Conservation (phyloP, 2,888 invertebrate species). For the Hyposoter didymator region DNA sequence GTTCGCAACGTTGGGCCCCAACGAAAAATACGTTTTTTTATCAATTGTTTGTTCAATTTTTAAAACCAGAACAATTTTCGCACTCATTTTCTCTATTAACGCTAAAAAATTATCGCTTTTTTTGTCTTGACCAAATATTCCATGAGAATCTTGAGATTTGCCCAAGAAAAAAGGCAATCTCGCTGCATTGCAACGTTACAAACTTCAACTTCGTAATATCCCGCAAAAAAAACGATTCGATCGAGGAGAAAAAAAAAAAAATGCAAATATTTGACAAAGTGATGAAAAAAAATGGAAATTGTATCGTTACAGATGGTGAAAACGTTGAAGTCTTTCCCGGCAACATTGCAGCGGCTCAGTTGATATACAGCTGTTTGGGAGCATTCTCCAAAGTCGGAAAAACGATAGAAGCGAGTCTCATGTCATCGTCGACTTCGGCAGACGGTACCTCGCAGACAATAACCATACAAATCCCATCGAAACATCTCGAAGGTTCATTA, state of each 20-base stretch:
- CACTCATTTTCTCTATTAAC: too few relatives aligned
- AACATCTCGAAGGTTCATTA: constrained; percentile 79
- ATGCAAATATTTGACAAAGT: constrained; percentile 12
- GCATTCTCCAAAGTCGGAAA: constrained; percentile 81
- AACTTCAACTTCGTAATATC: too few relatives aligned
- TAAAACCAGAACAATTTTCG: too few relatives aligned
- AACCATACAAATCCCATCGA: constrained; percentile 82
- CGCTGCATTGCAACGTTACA: too few relatives aligned
- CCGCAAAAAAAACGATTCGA: neutral
- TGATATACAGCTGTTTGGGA: constrained; percentile 82
- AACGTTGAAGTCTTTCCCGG: constrained; percentile 83
- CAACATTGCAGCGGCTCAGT: constrained; percentile 83
- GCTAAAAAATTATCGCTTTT: too few relatives aligned
- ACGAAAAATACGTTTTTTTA: too few relatives aligned
- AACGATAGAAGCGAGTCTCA: constrained; percentile 81
- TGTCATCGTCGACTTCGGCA: constrained; percentile 82
- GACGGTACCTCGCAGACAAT: constrained; percentile 82
- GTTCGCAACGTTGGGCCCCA: too few relatives aligned
- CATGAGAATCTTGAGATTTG: too few relatives aligned
- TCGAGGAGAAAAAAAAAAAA: neutral
- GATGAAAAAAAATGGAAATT: neutral
- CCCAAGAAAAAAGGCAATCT: too few relatives aligned
- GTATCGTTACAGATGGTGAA: constrained; percentile 70
- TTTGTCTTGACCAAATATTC: too few relatives aligned
- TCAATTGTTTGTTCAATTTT: too few relatives aligned